Evolutionary conservation across 2,113 vertebrate species (phyloP), one percentile per base, ranked within the genome.

Genomic region (Gobiocypris rarus): DNA sequence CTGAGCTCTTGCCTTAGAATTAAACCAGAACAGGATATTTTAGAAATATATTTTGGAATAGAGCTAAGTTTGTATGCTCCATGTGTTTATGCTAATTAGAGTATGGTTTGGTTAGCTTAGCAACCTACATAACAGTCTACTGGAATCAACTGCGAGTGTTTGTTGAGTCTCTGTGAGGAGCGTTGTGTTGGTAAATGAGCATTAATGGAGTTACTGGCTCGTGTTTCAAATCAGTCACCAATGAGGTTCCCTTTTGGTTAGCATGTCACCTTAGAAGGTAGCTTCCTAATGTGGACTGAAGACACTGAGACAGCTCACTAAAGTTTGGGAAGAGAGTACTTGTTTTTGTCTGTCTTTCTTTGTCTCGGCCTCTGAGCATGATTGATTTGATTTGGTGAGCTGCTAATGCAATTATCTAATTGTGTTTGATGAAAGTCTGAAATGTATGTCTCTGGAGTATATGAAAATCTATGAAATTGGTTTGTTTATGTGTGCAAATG

Each of bases 381-480:
- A 38, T 59, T 77, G 75, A 77, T 77, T 77, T 41, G 75, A 77
- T 77, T 54, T 77, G 75, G 75, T 58, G 75, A 77, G 34, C 22
- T 77, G 54, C 22, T 77, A 77, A 77, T 43, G 75, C 34, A 58
- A 59, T 77, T 77, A 34, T 77, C 31, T 77, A 77, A 59, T 77
- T 77, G 31, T 58, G 75, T 77, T 77, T 77, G 75, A 77, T 77
- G 54, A 77, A 34, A 77, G 75, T 56, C 52, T 43, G 31, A 59
- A 58, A 77, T 77, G 4, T 34, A 59, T 77, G 75, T 41, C 75
- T 59, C 75, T 2, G 3, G 75, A 58, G 75, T 14, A 58, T 75
- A 41, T n/a, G 31, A 41, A 58, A 77, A 77, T 58, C 54, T 77
- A 38, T 77, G 31, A 26, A 77, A 59, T 59, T 59, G 75, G 54